phyloP scores from a whole-genome alignment of 2,113 vertebrate species.

The Athene noctua region DNA sequence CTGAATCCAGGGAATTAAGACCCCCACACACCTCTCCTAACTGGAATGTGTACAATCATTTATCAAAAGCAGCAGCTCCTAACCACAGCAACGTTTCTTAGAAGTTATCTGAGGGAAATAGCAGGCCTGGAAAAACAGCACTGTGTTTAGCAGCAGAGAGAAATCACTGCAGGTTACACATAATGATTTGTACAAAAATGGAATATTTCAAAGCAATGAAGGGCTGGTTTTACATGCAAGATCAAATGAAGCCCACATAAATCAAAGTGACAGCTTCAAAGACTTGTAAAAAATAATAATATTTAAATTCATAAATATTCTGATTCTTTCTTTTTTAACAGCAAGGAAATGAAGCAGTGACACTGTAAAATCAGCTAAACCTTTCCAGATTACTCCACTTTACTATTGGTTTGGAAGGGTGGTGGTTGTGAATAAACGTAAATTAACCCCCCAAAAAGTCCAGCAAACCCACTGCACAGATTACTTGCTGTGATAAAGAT shows the following conservation, averaged over 20 bases:
- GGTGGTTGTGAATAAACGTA: neutral
- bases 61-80: neutral
- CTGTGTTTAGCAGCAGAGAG: neutral
- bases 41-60: neutral
- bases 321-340: neutral
- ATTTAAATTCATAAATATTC: conserved; percentile 29
- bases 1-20: neutral
- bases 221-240: conserved; percentile 10
- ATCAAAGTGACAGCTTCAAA: conserved; percentile 35
- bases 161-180: neutral
- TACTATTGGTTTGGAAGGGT: neutral
- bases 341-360: neutral
- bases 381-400: neutral
- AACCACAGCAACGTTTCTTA: rapidly evolving
- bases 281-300: neutral
- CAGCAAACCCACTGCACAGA: neutral
- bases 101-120: neutral
- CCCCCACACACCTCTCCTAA: neutral
- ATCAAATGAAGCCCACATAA: conserved; percentile 26
- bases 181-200: neutral
- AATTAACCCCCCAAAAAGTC: neutral
- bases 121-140: neutral
- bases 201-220: neutral
- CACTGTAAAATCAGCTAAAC: neutral
- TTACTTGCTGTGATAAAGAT: neutral